Conservation (phyloP, 1,140 invertebrate genomes). For the Drosophila ambigua region DNA sequence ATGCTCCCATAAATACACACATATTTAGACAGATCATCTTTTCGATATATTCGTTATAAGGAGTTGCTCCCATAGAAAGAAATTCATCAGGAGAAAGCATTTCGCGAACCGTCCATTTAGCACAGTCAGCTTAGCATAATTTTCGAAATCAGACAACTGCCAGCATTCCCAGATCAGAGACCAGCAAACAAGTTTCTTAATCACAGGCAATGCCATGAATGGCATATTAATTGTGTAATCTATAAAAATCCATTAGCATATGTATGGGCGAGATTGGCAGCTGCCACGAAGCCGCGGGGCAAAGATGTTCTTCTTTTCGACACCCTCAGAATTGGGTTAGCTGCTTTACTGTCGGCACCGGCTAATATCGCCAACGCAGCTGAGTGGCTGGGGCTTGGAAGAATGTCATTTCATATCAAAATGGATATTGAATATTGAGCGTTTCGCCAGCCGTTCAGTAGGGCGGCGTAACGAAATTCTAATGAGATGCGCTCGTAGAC, state of each 20-base stretch:
- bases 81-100: conserved; percentile 52
- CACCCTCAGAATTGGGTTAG: conserved; percentile 54
- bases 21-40: conserved; percentile 14
- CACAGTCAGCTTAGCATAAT: conserved; percentile 34
- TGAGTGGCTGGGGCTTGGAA: conserved; percentile 16
- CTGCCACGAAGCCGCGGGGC: conserved; percentile 21
- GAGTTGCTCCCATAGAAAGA: conserved; percentile 37
- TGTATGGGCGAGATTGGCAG: conserved; percentile 43
- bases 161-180: no score
- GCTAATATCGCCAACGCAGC: conserved; percentile 26
- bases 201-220: conserved; percentile 43
- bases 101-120: conserved; percentile 26
- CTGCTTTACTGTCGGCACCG: conserved; percentile 22
- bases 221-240: conserved; percentile 49
- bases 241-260: conserved; percentile 63
- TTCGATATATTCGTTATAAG: conserved; percentile 24
- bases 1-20: conserved; percentile 39
- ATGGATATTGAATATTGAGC: conserved; percentile 22
- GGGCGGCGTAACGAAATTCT: conserved; percentile 27
- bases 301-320: conserved; percentile 34
- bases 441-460: conserved; percentile 25
- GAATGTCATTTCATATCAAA: conserved; percentile 53
- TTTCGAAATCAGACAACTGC: conserved; percentile 39
- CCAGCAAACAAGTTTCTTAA: conserved; percentile 36
- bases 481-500: conserved; percentile 38